Conservation (phyloP, 2,888 invertebrate species). For the Mimumesa dahlbomi region DNA sequence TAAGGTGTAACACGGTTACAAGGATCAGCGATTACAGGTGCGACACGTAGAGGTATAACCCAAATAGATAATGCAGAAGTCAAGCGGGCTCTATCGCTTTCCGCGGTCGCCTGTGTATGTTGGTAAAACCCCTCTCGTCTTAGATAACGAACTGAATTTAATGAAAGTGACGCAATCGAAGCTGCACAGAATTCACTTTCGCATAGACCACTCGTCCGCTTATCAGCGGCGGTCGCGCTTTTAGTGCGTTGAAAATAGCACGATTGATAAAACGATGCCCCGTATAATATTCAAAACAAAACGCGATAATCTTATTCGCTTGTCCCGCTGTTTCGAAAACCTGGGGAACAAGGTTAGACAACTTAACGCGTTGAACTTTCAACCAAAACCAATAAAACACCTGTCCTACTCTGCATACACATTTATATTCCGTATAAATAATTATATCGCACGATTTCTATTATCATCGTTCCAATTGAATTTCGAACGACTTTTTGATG, state of each 20-base stretch:
- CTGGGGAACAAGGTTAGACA: no score
- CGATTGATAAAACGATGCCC: conserved; percentile 19
- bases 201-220: conserved; percentile 1
- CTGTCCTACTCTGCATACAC: no score
- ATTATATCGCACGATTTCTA: no score
- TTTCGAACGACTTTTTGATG: no score
- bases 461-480: no score
- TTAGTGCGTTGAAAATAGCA: neutral
- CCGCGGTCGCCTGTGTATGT: conserved; percentile 53
- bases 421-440: no score
- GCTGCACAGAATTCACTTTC: conserved; percentile 16
- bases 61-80: conserved; percentile 73
- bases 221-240: conserved; percentile 5
- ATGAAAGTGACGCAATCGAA: conserved; percentile 33
- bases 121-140: conserved; percentile 45
- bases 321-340: no score
- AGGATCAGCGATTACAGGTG: conserved; percentile 39
- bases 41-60: conserved; percentile 60
- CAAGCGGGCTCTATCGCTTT: conserved; percentile 66
- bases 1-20: neutral
- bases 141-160: conserved; percentile 49
- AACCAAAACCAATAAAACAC: no score
- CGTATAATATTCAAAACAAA: no score
- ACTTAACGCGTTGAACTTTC: no score
- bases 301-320: no score